These are phyloP conservation scores for Chrysemys picta DNA, from an alignment of 2,113 vertebrate genomes.

Conservation along the genomic window DNA sequence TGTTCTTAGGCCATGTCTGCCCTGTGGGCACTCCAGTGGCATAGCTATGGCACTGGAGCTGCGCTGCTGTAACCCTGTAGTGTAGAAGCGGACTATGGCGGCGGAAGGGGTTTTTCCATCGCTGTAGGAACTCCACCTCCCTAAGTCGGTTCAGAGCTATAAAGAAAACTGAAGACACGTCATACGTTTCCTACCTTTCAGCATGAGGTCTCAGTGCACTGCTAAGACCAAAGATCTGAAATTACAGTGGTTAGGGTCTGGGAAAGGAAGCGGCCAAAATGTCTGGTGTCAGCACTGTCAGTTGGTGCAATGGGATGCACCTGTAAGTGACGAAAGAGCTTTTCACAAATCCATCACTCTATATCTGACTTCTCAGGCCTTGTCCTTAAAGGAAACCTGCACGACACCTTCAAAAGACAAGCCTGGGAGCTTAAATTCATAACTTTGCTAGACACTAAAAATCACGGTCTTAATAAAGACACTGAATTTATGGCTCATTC, in stretches of 20 bases:
- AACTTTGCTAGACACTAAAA: no score
- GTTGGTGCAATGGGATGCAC: not conserved
- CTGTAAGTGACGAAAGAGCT: rapidly evolving
- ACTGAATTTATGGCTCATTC: no score
- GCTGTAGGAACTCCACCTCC: not conserved
- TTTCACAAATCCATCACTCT: no score
- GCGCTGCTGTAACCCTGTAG: not conserved
- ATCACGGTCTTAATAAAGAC: no score
- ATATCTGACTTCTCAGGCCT: not conserved
- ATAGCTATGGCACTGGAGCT: not conserved
- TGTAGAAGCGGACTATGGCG: not conserved
- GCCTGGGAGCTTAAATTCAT: no score
- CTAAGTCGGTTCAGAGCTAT: not conserved
- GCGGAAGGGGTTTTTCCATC: no score
- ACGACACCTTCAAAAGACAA: no score
- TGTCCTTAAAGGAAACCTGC: no score
- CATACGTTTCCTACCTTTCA: no score
- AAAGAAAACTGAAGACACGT: not conserved
- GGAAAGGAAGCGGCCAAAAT: rapidly evolving
- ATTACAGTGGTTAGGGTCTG: not conserved
- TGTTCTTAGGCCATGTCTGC: rapidly evolving
- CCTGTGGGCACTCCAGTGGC: not conserved
- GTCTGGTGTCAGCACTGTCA: not conserved
- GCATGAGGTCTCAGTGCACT: not conserved
- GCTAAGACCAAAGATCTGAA: rapidly evolving